Evolutionary conservation across 1,140 invertebrate species (phyloP).

Genomic region (Penaeus chinensis): DNA sequence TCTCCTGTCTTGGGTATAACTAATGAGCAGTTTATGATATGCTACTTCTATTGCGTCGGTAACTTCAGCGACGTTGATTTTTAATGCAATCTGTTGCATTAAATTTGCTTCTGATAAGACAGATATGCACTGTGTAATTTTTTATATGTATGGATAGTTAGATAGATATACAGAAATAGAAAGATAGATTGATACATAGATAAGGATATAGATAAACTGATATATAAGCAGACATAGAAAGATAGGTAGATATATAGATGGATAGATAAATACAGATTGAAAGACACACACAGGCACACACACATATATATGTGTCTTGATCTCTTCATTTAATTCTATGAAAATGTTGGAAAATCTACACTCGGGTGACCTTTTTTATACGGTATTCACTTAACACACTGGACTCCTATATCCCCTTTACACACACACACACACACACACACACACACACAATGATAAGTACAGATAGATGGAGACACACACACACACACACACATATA

Average conservation of each 20-base stretch:
- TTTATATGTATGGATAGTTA: not conserved
- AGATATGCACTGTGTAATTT: not conserved
- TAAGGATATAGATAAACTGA: not conserved
- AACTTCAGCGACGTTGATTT: no score
- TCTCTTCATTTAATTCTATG: no score
- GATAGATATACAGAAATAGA: no score
- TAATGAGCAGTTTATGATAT: no score
- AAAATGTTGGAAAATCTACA: no score
- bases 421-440: constrained; percentile 15
- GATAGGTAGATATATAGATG: not conserved
- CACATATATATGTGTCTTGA: not conserved
- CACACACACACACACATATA: not conserved
- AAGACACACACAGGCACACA: constrained; percentile 2
- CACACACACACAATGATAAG: no score
- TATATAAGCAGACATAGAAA: not conserved
- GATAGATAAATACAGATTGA: not conserved
- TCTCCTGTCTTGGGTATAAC: no score
- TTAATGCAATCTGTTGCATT: no score
- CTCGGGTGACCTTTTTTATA: no score
- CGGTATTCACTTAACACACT: no score
- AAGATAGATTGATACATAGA: not conserved
- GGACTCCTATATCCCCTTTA: not conserved
- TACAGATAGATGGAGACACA: not conserved
- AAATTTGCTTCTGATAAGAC: no score
- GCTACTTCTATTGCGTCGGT: no score